phyloP scores from a whole-genome alignment of 2,797 vertebrate species.

The Neopelma chrysocephalum region DNA sequence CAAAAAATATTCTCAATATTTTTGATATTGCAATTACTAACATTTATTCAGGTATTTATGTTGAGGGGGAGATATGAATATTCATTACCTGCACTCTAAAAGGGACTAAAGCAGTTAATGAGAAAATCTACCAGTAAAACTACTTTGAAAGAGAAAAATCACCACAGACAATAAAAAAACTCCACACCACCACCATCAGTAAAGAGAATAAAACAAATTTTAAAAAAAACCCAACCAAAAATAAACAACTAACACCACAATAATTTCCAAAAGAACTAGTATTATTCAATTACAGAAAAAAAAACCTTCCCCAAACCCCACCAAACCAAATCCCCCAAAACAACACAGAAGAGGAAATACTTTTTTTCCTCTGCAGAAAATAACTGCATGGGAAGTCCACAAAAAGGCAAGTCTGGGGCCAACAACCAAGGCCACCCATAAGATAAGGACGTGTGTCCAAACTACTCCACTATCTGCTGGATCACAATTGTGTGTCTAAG shows the following conservation, averaged over 20 bases:
- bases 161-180: accelerated
- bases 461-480: background rate
- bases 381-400: background rate
- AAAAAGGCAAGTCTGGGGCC: background rate
- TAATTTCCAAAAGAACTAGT: background rate
- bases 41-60: background rate
- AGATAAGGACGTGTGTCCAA: background rate
- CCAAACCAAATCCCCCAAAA: background rate
- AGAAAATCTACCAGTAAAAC: background rate
- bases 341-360: background rate
- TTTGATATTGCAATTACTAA: background rate
- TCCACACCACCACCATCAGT: background rate
- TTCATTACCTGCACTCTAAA: background rate
- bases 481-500: background rate
- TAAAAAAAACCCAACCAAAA: too few relatives aligned
- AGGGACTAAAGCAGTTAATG: background rate
- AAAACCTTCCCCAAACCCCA: background rate
- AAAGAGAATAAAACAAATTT: background rate
- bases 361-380: background rate
- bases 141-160: background rate
- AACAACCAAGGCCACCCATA: background rate
- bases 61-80: background rate
- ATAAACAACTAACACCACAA: background rate
- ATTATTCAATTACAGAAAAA: background rate
- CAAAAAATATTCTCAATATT: background rate